A percentile compares a stretch with the other conserved stretches of the same genome.
These are phyloP conservation scores for Metalampra italica DNA, from an alignment of 2,888 invertebrate species.

Conservation along the genomic window DNA sequence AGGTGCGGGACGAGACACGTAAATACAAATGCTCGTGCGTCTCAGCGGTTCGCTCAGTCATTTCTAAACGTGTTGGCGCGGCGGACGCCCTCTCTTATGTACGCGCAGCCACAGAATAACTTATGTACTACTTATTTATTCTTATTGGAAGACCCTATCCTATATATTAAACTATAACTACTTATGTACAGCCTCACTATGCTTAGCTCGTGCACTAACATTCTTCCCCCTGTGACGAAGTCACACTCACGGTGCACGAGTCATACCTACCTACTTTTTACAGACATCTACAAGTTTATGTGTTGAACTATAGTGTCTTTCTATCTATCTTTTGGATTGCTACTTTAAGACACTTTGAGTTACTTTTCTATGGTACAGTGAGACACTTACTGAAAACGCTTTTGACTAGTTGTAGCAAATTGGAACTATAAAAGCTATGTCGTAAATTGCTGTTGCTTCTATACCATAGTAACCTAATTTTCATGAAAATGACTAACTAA, in stretches of 20 bases:
- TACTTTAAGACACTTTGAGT: too few relatives aligned
- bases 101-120: too few relatives aligned
- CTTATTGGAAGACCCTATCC: too few relatives aligned
- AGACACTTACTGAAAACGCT: not conserved
- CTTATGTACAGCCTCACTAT: not conserved
- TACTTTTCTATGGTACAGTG: not conserved
- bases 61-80: too few relatives aligned
- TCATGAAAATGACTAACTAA: not conserved
- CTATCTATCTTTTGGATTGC: slow-evolving; percentile 4
- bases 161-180: too few relatives aligned
- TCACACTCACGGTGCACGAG: not conserved
- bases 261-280: not conserved
- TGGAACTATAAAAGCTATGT: slow-evolving; percentile 5
- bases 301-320: not conserved
- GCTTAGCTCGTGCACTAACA: not conserved
- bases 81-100: too few relatives aligned
- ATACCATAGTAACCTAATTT: not conserved
- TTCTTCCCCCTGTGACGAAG: not conserved
- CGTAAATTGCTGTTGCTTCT: slow-evolving; percentile 8
- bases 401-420: slow-evolving; percentile 4
- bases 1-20: too few relatives aligned
- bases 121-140: too few relatives aligned
- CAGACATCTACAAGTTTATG: not conserved
- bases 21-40: too few relatives aligned
- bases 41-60: too few relatives aligned